A percentile compares a stretch with the other conserved stretches of the same genome.
phyloP scores from a whole-genome alignment of 2,797 vertebrate genomes.

The Mormyrus hasselquistii region DNA sequence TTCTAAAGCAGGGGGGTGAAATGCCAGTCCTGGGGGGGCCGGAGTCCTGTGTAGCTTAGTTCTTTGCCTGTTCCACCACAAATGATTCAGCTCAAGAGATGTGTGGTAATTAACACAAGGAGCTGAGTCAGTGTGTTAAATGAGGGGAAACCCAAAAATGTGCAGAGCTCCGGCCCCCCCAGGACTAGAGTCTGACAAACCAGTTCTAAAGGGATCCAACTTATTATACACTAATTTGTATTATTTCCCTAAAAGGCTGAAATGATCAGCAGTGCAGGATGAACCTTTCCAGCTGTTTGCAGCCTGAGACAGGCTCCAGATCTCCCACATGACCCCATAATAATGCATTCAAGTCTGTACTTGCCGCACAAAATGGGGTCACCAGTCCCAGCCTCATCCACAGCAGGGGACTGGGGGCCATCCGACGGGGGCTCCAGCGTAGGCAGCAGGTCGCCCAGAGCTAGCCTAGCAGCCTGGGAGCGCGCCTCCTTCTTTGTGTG shows the following conservation, averaged over 20 bases:
- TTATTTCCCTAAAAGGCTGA: not conserved
- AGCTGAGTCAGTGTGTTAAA: not conserved
- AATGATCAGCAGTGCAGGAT: not conserved
- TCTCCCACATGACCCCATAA: not conserved
- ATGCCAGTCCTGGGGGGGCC: not conserved
- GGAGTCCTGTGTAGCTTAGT: not conserved
- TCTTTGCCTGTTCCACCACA: too few relatives aligned
- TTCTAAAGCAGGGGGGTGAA: not conserved
- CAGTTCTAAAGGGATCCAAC: not conserved
- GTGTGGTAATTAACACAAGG: too few relatives aligned
- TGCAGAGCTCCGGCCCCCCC: not conserved
- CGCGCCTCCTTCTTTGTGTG: constrained; percentile 80
- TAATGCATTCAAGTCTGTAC: not conserved
- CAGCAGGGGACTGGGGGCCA: constrained; percentile 58
- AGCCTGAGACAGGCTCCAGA: not conserved
- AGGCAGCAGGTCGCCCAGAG: constrained; percentile 74
- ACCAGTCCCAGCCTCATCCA: not conserved
- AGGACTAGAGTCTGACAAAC: not conserved
- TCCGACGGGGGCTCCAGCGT: constrained; percentile 45
- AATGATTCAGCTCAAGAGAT: too few relatives aligned
- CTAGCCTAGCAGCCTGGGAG: constrained; percentile 71
- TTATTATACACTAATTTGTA: not conserved
- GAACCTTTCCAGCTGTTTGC: not conserved
- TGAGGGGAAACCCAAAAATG: not conserved
- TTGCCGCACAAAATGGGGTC: not conserved